Evolutionary conservation across 2,888 invertebrate species (phyloP).

Genomic region (Conistra vaccinii): DNA sequence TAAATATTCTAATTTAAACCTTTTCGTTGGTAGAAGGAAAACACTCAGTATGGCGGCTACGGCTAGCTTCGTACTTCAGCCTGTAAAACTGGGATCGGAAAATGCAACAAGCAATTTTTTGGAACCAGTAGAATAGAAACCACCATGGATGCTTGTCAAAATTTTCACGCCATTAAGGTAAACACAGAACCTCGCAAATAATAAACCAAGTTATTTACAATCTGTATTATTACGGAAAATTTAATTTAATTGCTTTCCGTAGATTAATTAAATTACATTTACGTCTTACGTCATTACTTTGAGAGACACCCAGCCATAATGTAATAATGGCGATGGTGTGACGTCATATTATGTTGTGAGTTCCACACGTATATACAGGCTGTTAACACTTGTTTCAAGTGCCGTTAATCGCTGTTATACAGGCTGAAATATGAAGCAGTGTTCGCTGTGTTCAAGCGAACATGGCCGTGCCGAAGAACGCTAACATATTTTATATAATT

Average conservation of each 20-base stretch:
- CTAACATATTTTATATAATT: constrained; percentile 67
- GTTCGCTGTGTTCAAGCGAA: constrained; percentile 26
- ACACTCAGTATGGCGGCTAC: constrained; percentile 56
- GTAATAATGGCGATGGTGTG: constrained; percentile 50
- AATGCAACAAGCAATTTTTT: not conserved
- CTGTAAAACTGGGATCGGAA: constrained; percentile 28
- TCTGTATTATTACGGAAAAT: constrained; percentile 25
- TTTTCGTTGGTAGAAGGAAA: constrained; percentile 68
- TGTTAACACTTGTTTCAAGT: constrained; percentile 16
- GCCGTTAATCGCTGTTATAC: constrained; percentile 44
- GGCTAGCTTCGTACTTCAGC: constrained; percentile 42
- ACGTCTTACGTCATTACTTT: constrained; percentile 40
- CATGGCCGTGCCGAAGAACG: constrained; percentile 58
- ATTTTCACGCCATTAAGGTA: not conserved
- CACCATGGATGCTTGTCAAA: not conserved
- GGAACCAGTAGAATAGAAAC: not conserved
- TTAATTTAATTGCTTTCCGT: constrained; percentile 50
- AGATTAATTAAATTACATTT: constrained; percentile 49
- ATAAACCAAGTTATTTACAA: constrained; percentile 46
- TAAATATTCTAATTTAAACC: constrained; percentile 33
- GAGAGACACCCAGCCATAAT: constrained; percentile 33
- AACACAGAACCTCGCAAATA: constrained; percentile 5
- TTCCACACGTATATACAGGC: constrained; percentile 5
- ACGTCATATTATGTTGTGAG: constrained; percentile 14
- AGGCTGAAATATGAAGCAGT: constrained; percentile 45